Base-by-base conservation (phyloP, 2,797 vertebrate species). In the Leptodactylus fallax region DNA sequence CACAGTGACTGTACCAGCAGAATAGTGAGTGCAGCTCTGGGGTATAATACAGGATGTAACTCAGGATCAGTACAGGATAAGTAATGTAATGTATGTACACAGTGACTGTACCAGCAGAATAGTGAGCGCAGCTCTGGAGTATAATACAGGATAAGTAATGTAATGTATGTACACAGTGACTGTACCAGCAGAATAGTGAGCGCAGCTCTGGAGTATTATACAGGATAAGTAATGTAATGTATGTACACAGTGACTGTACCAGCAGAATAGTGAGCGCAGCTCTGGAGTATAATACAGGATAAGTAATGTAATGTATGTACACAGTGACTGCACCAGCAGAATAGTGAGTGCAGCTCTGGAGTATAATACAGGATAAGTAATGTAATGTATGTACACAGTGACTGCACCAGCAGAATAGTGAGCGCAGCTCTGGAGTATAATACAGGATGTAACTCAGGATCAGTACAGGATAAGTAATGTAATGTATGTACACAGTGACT, bases 381-480 rank as follows among this genome's bases (percentile, higher is more conserved):
- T 65, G n/a, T 65, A 1, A 63, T 65, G 61, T n/a, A n/a, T n/a
- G n/a, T 36, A 36, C 36, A 36, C 36, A 36, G 36, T 36, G 36
- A 36, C 36, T 36, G 36, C 36, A 36, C 36, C 36, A 36, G 36
- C 36, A 36, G 36, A 36, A 36, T 36, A 36, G 4, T 36, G 36
- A 36, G 36, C 36, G 36, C 36, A 36, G 36, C 36, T 36, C 36
- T 36, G 36, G 36, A 4, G 36, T 36, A 36, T 36, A 23, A 6
- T 65, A 65, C 63, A 23, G n/a, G n/a, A n/a, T n/a, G n/a, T n/a
- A n/a, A n/a, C n/a, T n/a, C n/a, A n/a, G n/a, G n/a, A n/a, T n/a
- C n/a, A n/a, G n/a, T n/a, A n/a, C n/a, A n/a, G 63, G n/a, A 65
- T 65, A 65, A 65, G 63, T 23, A 65, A 65, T 65, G n/a, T 65